phyloP scores from a whole-genome alignment of 2,888 invertebrate species.

The Drosophila mercatorum region DNA sequence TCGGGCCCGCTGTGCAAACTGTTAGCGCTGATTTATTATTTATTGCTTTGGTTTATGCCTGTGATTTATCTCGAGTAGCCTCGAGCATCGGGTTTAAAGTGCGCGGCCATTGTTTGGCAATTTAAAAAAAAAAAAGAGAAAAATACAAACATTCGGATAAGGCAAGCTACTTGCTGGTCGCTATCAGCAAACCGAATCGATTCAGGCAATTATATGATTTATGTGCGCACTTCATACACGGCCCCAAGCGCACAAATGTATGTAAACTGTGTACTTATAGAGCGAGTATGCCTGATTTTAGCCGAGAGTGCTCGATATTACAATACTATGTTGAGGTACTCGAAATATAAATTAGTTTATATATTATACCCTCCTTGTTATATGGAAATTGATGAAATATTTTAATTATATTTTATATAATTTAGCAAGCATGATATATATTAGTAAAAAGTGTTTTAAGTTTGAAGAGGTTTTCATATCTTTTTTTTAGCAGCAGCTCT shows the following conservation, averaged over 20 bases:
- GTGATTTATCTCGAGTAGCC: conserved; percentile 65
- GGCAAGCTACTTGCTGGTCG: conserved; percentile 16
- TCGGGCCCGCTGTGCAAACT: conserved; percentile 60
- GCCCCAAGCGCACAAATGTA: conserved; percentile 6
- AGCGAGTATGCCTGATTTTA: neutral
- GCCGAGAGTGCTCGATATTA: neutral
- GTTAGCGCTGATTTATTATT: conserved; percentile 74
- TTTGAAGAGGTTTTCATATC: neutral
- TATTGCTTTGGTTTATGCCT: conserved; percentile 65
- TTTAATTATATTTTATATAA: neutral
- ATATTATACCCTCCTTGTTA: neutral
- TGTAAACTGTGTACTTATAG: conserved; percentile 3
- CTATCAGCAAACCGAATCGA: conserved; percentile 47
- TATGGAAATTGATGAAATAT: neutral
- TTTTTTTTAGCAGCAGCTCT: too few species aligned
- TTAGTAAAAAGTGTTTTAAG: neutral
- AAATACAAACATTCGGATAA: conserved; percentile 6
- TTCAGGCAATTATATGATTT: conserved; percentile 67
- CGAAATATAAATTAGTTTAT: neutral
- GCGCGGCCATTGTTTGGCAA: conserved; percentile 42
- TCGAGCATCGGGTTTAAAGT: conserved; percentile 46
- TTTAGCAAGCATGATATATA: neutral
- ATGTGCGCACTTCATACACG: conserved; percentile 59
- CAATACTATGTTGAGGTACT: neutral
- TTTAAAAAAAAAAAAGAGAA: conserved; percentile 38